Evolutionary conservation across 2,888 invertebrate genomes (phyloP).

Genomic region (Erannis defoliaria): DNA sequence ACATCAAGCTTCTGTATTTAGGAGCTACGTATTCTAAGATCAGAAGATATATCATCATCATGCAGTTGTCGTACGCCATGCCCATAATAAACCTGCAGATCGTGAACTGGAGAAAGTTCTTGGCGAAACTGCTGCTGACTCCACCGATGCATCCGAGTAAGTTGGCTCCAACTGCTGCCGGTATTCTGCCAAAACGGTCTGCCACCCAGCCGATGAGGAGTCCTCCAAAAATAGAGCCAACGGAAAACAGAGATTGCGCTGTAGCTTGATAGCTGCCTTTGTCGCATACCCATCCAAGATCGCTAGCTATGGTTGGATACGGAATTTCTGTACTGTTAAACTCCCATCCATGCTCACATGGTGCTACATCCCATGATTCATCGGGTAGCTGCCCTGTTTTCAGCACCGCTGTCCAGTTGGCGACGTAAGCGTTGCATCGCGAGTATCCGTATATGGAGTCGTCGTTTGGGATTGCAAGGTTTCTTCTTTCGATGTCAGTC

Average conservation of each 20-base stretch:
- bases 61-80: conserved; percentile 68
- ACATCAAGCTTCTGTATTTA: conserved; percentile 64
- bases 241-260: conserved; percentile 68
- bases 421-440: conserved; percentile 59
- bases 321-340: conserved; percentile 69
- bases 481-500: conserved; percentile 49
- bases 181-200: conserved; percentile 67
- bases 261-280: conserved; percentile 68
- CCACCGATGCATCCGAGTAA: conserved; percentile 64
- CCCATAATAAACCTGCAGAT: conserved; percentile 66
- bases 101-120: conserved; percentile 60
- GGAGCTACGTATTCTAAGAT: conserved; percentile 70
- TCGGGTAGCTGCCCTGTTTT: conserved; percentile 51
- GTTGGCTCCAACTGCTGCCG: conserved; percentile 60
- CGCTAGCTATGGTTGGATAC: conserved; percentile 68
- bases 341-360: conserved; percentile 70
- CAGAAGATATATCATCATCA: conserved; percentile 67
- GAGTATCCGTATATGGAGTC: conserved; percentile 62
- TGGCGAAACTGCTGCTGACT: conserved; percentile 58
- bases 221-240: conserved; percentile 67
- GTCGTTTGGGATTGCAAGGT: conserved; percentile 52
- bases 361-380: conserved; percentile 56
- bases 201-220: conserved; percentile 65
- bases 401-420: conserved; percentile 66
- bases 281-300: conserved; percentile 69